Base-by-base conservation (phyloP, 2,797 vertebrate genomes). In the Rhinophrynus dorsalis region DNA sequence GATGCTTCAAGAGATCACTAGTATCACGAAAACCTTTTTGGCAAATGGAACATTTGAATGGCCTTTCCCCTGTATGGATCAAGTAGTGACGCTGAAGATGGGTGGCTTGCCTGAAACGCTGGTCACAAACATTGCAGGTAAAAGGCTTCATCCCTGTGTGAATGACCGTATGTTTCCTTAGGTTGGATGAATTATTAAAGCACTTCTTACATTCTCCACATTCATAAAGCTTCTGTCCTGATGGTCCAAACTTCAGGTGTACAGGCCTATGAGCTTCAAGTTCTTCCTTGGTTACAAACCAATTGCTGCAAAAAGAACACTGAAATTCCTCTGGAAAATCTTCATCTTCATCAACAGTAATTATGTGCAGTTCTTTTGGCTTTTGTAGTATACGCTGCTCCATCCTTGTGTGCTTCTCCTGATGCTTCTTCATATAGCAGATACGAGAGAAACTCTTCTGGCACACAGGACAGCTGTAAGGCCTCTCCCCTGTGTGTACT, bases 1-100 rank as follows among this genome's bases (percentile, higher is more conserved):
- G 86, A 52, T 88, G 86, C 72, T 94, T 89, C 62, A 91, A 86
- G 5, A 92, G 88, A 68, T 94, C 94, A 0, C 87, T 83, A n/a
- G 88, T 88, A 2, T 93, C 93, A 1, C 94, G 89, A 78, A 96
- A 96, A 1, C 90, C 85, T 76, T 94, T 94, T 26, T 89, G 90
- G 37, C 94, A 96, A 79, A 93, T 88, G 0, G 84, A 78, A 35
- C 94, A 96, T 11, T 91, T 82, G 75, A 92, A 95, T 0, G 94
- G 94, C 48, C 92, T 78, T 80, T 96, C 93, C 0, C 94, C 94
- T 0, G 92, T 95, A 84, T 96, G 94, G 3, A 93, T 94, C 70
- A 93, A 87, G 42, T 93, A 88, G 85, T 96, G 94, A 26, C 93
- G 84, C 74, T 87, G 93, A 24, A 96, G 81, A 0, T 94, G 91